These are phyloP conservation scores for Trichechus manatus DNA, from an alignment of 2,113 vertebrate genomes.

Conservation along the genomic window DNA sequence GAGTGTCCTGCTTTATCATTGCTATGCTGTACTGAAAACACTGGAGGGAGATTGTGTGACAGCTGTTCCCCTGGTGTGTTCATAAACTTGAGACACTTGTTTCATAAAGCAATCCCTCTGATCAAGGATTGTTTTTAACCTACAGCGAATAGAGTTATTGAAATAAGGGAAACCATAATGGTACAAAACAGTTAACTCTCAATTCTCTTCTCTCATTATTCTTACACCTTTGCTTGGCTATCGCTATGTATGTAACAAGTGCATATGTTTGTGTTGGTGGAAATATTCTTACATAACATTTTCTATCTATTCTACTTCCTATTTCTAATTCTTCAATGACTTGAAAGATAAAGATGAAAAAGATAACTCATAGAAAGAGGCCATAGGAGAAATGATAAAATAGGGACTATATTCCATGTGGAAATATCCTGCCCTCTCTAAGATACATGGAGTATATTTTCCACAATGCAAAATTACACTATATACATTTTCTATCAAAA, in stretches of 20 bases:
- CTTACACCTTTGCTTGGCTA: neutral
- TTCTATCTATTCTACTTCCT: neutral
- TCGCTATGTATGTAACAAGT: neutral
- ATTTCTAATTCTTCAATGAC: neutral
- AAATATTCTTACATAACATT: neutral
- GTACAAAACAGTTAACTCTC: conserved; percentile 16
- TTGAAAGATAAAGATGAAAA: neutral
- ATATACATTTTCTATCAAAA: neutral
- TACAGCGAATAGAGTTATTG: neutral
- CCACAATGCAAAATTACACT: neutral
- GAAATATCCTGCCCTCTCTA: neutral
- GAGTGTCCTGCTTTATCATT: conserved; percentile 53
- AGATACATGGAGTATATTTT: neutral
- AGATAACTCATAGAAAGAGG: neutral
- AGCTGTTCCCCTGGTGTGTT: conserved; percentile 12
- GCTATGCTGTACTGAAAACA: conserved; percentile 7
- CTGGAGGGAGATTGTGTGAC: conserved; percentile 38
- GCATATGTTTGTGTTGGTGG: neutral
- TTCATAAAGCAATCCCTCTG: conserved; percentile 55
- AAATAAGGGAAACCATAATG: neutral
- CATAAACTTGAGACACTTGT: conserved; percentile 53
- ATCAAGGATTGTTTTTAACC: conserved; percentile 22
- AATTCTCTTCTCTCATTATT: neutral
- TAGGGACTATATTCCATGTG: neutral
- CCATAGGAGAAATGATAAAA: neutral